phyloP scores from a whole-genome alignment of 2,888 invertebrate genomes.

The Oxystoma pomonae region DNA sequence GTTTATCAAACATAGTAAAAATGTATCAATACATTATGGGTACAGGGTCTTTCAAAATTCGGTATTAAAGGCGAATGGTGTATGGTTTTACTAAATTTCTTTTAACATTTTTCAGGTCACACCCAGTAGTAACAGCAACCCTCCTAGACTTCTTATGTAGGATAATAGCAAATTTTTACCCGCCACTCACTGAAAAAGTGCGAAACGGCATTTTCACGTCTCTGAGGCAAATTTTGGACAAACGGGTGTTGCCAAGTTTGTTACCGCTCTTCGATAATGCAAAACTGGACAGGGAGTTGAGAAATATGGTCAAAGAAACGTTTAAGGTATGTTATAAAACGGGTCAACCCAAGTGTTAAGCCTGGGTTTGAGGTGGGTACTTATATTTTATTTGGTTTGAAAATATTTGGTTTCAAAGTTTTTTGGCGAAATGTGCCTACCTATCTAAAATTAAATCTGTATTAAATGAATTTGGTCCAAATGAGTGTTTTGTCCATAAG shows the following conservation, averaged over 20 bases:
- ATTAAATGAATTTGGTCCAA: too few relatives aligned
- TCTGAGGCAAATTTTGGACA: slow-evolving; percentile 80
- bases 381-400: too few relatives aligned
- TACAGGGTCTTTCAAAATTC: too few relatives aligned
- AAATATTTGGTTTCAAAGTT: too few relatives aligned
- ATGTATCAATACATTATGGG: too few relatives aligned
- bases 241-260: slow-evolving; percentile 84
- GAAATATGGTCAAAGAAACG: slow-evolving; percentile 80
- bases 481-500: too few relatives aligned
- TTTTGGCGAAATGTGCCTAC: too few relatives aligned
- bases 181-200: slow-evolving; percentile 73
- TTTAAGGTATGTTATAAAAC: slow-evolving; percentile 94
- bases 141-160: slow-evolving; percentile 87
- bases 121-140: slow-evolving; percentile 86
- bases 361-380: too few relatives aligned
- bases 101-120: slow-evolving; percentile 61
- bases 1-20: too few relatives aligned
- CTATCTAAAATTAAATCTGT: too few relatives aligned
- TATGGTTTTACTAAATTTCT: too few relatives aligned
- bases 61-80: too few relatives aligned
- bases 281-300: slow-evolving; percentile 78
- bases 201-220: slow-evolving; percentile 78
- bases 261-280: slow-evolving; percentile 84
- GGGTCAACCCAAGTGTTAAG: slow-evolving; percentile 50
- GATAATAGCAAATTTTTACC: slow-evolving; percentile 85